Evolutionary conservation across 2,797 vertebrate species (phyloP).

Genomic region (Cyprinodon diabolis): DNA sequence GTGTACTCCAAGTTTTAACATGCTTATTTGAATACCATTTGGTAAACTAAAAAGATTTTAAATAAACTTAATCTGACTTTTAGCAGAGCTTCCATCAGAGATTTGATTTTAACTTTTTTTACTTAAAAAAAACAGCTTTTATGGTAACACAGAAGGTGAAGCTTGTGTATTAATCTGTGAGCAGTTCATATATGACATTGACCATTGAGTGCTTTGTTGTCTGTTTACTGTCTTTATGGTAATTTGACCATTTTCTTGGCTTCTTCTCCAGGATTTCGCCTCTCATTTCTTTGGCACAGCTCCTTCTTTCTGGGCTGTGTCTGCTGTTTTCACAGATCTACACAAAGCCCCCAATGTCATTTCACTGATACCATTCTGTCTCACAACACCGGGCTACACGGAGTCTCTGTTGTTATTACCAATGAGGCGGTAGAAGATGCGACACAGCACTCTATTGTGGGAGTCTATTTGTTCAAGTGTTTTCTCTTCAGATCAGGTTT

Average conservation of each 20-base stretch:
- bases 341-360: slow-evolving; percentile 73
- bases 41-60: background rate
- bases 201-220: slow-evolving; percentile 23
- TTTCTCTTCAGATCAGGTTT: slow-evolving; percentile 14
- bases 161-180: background rate
- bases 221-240: slow-evolving; percentile 60
- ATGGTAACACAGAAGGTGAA: background rate
- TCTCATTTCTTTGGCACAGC: slow-evolving; percentile 67
- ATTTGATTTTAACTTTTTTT: background rate
- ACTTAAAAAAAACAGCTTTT: background rate
- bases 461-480: slow-evolving; percentile 32
- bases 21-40: background rate
- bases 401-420: slow-evolving; percentile 52
- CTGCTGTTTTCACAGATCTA: slow-evolving; percentile 69
- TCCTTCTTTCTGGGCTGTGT: slow-evolving; percentile 60
- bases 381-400: slow-evolving; percentile 41
- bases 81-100: too few species aligned
- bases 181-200: slow-evolving; percentile 39
- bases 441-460: slow-evolving; percentile 34
- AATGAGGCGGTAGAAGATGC: slow-evolving; percentile 25
- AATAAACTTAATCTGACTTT: background rate
- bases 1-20: background rate
- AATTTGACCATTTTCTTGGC: slow-evolving; percentile 62
- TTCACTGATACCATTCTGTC: slow-evolving; percentile 64
- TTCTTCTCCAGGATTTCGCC: slow-evolving; percentile 75